Conservation (phyloP, 2,797 vertebrate species). For the Valencia hispanica region DNA sequence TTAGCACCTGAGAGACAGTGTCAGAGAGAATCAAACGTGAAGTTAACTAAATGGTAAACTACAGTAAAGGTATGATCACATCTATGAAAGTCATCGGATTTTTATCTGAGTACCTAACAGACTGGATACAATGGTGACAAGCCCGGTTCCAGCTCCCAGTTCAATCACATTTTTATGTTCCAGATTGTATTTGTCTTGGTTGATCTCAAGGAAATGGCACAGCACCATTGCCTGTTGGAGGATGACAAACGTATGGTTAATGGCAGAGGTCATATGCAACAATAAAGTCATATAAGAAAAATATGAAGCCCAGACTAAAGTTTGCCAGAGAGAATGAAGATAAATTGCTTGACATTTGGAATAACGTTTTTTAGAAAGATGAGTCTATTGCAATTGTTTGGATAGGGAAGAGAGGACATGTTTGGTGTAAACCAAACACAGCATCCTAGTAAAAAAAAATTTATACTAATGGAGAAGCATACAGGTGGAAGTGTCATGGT, state of each 20-base stretch:
- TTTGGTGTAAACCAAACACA: background rate
- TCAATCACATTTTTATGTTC: conserved; percentile 93
- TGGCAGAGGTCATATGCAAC: background rate
- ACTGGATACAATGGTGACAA: conserved; percentile 92
- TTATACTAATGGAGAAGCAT: background rate
- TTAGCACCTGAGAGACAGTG: conserved; percentile 77
- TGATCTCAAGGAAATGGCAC: conserved; percentile 92
- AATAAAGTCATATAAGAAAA: background rate
- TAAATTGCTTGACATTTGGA: background rate
- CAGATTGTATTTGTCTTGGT: conserved; percentile 84
- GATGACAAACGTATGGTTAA: background rate
- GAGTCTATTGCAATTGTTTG: background rate
- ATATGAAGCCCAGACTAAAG: background rate
- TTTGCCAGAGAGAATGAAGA: background rate
- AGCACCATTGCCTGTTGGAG: conserved; percentile 89
- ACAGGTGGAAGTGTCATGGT: background rate
- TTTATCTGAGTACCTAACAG: conserved; percentile 83
- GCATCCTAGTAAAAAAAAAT: background rate
- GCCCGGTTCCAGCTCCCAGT: conserved; percentile 94
- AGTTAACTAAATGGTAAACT: background rate
- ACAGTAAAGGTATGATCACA: background rate
- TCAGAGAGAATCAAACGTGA: background rate
- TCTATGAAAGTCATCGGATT: background rate
- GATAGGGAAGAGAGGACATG: background rate
- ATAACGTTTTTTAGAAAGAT: background rate